Evolutionary conservation across 2,113 vertebrate species (phyloP).

Genomic region (Varanus komodoensis): DNA sequence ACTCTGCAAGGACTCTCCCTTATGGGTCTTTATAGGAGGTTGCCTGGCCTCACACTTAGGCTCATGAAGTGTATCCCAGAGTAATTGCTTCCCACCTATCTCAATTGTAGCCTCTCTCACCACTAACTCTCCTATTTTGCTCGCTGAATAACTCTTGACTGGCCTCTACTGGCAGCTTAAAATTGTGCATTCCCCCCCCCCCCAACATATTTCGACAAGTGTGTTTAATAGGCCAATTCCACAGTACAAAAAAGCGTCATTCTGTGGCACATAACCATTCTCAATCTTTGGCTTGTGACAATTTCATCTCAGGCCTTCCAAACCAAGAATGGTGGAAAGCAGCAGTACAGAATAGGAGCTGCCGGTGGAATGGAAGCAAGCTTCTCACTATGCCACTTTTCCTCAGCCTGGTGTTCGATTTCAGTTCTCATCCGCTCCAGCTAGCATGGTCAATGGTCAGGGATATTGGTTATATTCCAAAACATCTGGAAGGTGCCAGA

Average conservation of each 20-base stretch:
- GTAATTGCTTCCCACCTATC: neutral
- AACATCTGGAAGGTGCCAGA: too few relatives aligned
- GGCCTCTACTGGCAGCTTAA: slow-evolving; percentile 60
- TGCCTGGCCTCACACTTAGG: rapidly evolving
- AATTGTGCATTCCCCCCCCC: slow-evolving; percentile 7
- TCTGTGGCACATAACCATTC: neutral
- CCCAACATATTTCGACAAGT: neutral
- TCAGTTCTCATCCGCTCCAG: too few relatives aligned
- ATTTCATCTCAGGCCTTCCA: neutral
- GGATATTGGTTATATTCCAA: too few relatives aligned
- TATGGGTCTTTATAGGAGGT: neutral
- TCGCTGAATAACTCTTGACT: slow-evolving; percentile 62
- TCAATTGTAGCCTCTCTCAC: neutral
- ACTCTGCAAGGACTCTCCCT: neutral
- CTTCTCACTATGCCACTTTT: neutral
- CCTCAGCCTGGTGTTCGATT: neutral
- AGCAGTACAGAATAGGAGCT: neutral
- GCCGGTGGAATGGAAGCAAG: neutral
- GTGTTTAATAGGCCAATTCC: neutral
- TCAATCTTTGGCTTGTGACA: rapidly evolving
- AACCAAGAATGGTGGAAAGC: neutral
- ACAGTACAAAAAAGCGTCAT: neutral
- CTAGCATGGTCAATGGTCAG: too few relatives aligned
- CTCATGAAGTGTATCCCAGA: neutral
- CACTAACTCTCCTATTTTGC: neutral